phyloP scores from a whole-genome alignment of 2,113 vertebrate genomes.

The Aldabrachelys gigantea region DNA sequence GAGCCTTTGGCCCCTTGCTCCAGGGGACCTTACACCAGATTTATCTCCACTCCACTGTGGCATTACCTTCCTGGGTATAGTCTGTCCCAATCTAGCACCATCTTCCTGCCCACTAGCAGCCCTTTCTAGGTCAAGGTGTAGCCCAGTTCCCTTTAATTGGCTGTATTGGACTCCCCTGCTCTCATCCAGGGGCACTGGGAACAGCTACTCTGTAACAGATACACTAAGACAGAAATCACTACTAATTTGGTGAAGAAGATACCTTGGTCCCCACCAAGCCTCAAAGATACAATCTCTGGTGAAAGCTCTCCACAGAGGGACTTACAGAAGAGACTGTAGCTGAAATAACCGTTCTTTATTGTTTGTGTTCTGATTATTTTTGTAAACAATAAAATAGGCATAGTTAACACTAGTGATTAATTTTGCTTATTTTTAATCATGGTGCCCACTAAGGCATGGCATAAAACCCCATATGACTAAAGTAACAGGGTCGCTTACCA shows the following conservation, averaged over 20 bases:
- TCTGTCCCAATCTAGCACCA: neutral
- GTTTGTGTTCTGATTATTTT: neutral
- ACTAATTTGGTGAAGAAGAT: neutral
- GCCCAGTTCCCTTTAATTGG: neutral
- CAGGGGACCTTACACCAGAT: neutral
- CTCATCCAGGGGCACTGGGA: neutral
- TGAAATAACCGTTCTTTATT: neutral
- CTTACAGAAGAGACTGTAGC: neutral
- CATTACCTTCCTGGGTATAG: neutral
- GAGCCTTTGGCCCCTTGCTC: neutral
- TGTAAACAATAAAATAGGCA: neutral
- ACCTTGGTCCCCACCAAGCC: neutral
- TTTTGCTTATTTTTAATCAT: neutral
- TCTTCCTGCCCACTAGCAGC: neutral
- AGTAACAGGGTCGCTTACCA: neutral
- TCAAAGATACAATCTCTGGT: neutral
- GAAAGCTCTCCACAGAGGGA: neutral
- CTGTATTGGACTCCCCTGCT: neutral
- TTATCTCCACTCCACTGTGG: neutral
- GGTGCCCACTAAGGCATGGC: neutral
- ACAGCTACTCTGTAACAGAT: neutral
- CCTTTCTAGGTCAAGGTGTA: neutral
- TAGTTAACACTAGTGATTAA: neutral
- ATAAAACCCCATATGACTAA: neutral
- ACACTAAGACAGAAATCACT: neutral